Conservation (phyloP, 1,140 invertebrate genomes). For the Drosophila mojavensis region DNA sequence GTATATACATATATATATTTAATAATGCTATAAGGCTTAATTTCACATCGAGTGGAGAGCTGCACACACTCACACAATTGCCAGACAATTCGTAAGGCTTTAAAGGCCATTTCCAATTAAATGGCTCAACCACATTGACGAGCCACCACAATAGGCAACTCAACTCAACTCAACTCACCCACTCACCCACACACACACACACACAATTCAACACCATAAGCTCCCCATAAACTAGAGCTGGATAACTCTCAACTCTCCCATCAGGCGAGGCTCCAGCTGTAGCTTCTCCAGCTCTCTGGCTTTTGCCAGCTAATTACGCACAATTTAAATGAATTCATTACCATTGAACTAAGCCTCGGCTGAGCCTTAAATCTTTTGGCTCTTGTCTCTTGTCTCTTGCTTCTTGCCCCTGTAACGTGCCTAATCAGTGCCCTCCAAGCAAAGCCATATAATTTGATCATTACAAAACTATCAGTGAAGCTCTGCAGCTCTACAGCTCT, state of each 20-base stretch:
- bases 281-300: constrained; percentile 5
- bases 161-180: constrained; percentile 1
- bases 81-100: constrained; percentile 61
- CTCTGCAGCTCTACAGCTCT: neutral
- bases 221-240: constrained; percentile 23
- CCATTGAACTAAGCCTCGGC: constrained; percentile 55
- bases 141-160: constrained; percentile 33
- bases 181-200: neutral
- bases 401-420: constrained; percentile 21
- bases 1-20: constrained; percentile 6
- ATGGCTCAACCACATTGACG: constrained; percentile 19
- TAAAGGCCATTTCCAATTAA: constrained; percentile 67
- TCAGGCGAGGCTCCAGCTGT: neutral
- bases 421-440: constrained; percentile 34
- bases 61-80: constrained; percentile 33
- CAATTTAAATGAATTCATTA: constrained; percentile 80
- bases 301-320: constrained; percentile 71
- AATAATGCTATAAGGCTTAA: constrained; percentile 37
- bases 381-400: constrained; percentile 37
- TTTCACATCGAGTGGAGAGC: constrained; percentile 3
- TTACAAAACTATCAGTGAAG: constrained; percentile 74
- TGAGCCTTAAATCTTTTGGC: constrained; percentile 55
- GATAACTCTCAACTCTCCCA: neutral
- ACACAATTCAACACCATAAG: constrained; percentile 16
- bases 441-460: constrained; percentile 79